Evolutionary conservation across 2,888 invertebrate species (phyloP).

Genomic region (Apocheima hispidaria): DNA sequence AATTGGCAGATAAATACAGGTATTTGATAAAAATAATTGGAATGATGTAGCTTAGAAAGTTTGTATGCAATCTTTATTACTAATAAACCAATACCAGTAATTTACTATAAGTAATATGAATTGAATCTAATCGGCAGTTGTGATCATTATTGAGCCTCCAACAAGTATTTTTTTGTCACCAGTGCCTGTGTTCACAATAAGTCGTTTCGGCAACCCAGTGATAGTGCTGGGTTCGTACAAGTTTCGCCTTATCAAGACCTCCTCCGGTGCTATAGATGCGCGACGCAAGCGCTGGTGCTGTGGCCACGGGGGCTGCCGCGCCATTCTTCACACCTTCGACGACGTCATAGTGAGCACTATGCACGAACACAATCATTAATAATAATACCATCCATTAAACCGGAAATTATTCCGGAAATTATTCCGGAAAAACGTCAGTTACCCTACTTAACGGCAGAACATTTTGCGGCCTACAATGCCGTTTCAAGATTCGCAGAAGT

Average conservation of each 20-base stretch:
- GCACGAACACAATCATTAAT: slow-evolving; percentile 58
- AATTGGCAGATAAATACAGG: no score
- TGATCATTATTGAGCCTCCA: not conserved
- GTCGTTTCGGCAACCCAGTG: slow-evolving; percentile 50
- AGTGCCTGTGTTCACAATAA: slow-evolving; percentile 42
- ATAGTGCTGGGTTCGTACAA: slow-evolving; percentile 59
- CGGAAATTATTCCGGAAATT: not conserved
- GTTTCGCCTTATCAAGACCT: slow-evolving; percentile 41
- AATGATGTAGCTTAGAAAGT: no score
- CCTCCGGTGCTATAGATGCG: not conserved
- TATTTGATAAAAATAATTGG: no score
- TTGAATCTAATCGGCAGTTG: not conserved
- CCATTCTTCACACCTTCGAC: slow-evolving; percentile 53
- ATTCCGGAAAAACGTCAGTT: not conserved
- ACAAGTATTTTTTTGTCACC: slow-evolving; percentile 1
- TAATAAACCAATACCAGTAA: not conserved
- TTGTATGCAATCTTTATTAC: no score
- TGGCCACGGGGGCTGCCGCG: slow-evolving; percentile 50
- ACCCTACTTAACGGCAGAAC: not conserved
- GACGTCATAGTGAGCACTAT: slow-evolving; percentile 54
- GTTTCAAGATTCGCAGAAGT: no score
- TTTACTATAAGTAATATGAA: not conserved
- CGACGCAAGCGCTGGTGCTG: slow-evolving; percentile 45
- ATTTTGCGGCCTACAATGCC: no score
- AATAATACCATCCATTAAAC: not conserved